phyloP scores from a whole-genome alignment of 2,888 invertebrate genomes.

The Euplexia lucipara region DNA sequence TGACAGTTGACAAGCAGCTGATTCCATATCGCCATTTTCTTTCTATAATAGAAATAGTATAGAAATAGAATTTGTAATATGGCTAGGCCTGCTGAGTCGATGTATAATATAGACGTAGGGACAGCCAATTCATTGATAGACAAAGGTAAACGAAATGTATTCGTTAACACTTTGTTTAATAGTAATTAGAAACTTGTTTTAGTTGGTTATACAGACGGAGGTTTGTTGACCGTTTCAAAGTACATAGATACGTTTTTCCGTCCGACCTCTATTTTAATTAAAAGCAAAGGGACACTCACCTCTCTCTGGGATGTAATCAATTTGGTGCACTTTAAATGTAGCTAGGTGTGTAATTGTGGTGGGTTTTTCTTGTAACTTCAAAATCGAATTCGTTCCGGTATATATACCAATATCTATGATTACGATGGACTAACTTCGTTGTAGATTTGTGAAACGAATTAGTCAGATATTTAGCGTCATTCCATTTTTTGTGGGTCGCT shows the following conservation, averaged over 20 bases:
- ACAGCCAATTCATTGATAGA: too few relatives aligned
- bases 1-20: too few relatives aligned
- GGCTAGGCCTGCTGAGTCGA: too few relatives aligned
- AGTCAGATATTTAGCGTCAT: too few relatives aligned
- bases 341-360: background rate
- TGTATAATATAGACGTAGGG: background rate
- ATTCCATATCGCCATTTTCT: too few relatives aligned
- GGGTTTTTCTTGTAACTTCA: background rate
- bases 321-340: constrained; percentile 19
- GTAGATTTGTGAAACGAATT: too few relatives aligned
- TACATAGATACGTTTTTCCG: constrained; percentile 23
- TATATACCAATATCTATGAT: too few relatives aligned
- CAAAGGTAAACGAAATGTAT: background rate
- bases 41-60: too few relatives aligned
- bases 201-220: background rate
- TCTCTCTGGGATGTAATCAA: constrained; percentile 19
- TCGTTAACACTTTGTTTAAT: background rate
- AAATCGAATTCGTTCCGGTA: background rate
- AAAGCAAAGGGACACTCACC: constrained; percentile 27
- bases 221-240: constrained; percentile 31
- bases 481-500: too few relatives aligned
- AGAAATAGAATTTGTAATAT: too few relatives aligned
- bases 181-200: constrained; percentile 14
- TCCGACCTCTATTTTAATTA: constrained; percentile 46
- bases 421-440: too few relatives aligned